A percentile compares a stretch with the other conserved stretches of the same genome.
These are phyloP conservation scores for Elgaria multicarinata DNA, from an alignment of 2,113 vertebrate genomes.

Conservation along the genomic window DNA sequence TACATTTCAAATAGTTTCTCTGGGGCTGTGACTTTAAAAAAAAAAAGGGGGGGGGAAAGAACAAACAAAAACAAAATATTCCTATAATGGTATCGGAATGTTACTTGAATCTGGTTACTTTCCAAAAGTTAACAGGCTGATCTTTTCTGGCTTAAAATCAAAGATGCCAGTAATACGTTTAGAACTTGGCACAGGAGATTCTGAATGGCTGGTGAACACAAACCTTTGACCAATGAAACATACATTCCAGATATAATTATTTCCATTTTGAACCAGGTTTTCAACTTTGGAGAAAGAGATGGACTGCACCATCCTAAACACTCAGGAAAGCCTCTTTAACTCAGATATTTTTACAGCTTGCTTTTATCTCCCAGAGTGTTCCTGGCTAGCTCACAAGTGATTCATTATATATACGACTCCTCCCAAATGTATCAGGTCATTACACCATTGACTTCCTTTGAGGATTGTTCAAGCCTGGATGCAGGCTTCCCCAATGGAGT, in stretches of 20 bases:
- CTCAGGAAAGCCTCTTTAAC: constrained; percentile 37
- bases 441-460: constrained; percentile 9
- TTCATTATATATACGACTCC: constrained; percentile 9
- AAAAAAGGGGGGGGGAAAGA: no score
- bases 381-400: constrained; percentile 5
- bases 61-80: not conserved
- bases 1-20: not conserved
- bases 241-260: constrained; percentile 40
- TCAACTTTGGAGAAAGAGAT: constrained; percentile 62
- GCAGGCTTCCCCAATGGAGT: not conserved
- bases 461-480: not conserved
- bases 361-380: constrained; percentile 28
- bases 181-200: not conserved
- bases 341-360: constrained; percentile 35
- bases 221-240: constrained; percentile 28
- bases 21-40: not conserved
- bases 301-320: constrained; percentile 30
- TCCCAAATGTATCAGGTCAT: not conserved
- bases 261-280: constrained; percentile 29
- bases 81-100: not conserved
- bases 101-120: not conserved
- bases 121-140: not conserved
- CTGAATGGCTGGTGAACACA: not conserved
- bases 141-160: not conserved
- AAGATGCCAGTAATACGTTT: not conserved